These are phyloP conservation scores for Aporrectodea caliginosa DNA, from an alignment of 1,140 invertebrate species.

Conservation along the genomic window DNA sequence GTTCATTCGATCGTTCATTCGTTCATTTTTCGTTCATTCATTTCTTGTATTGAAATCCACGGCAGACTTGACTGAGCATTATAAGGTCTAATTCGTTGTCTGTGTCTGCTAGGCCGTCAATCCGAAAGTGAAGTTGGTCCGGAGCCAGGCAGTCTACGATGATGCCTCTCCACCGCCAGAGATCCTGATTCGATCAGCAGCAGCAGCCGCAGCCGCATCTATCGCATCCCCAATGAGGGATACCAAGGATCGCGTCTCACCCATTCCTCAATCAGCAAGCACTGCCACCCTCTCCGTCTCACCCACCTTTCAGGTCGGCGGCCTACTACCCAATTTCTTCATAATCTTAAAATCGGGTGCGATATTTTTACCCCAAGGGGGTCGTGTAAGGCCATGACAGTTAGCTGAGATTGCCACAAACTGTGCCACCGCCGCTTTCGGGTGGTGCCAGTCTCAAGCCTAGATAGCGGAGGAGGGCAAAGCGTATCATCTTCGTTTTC, in stretches of 20 bases:
- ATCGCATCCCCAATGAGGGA: slow-evolving; percentile 42
- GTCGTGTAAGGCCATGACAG: background rate
- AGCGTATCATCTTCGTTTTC: too few relatives aligned
- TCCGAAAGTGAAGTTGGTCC: slow-evolving; percentile 68
- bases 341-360: slow-evolving; percentile 37
- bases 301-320: background rate
- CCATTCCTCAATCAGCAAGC: background rate
- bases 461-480: too few relatives aligned
- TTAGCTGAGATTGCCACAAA: too few relatives aligned
- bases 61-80: too few relatives aligned
- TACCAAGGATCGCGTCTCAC: slow-evolving; percentile 31
- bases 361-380: background rate
- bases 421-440: too few relatives aligned
- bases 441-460: too few relatives aligned
- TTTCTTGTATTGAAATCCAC: too few relatives aligned
- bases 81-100: too few relatives aligned
- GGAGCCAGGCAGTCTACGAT: slow-evolving; percentile 83
- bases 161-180: slow-evolving; percentile 77
- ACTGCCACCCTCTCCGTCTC: background rate
- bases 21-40: too few relatives aligned
- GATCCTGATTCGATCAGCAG: slow-evolving; percentile 49
- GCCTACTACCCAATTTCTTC: slow-evolving; percentile 46
- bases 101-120: slow-evolving; percentile 23
- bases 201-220: too few relatives aligned
- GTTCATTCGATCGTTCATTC: too few relatives aligned